Evolutionary conservation across 1,140 invertebrate species (phyloP).

Genomic region (Pantala flavescens): DNA sequence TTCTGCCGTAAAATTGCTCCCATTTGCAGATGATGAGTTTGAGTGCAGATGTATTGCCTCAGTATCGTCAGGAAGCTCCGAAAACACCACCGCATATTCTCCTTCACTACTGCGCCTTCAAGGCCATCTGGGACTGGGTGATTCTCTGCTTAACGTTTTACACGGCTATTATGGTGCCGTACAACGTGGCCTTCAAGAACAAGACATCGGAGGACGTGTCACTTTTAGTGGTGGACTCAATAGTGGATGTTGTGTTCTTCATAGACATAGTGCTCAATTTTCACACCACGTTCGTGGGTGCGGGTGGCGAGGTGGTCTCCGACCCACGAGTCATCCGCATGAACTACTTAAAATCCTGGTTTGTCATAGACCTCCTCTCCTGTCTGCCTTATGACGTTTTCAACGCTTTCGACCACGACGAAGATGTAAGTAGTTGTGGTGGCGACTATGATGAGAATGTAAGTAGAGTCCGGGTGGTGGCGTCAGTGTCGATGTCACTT

Average conservation of each 20-base stretch:
- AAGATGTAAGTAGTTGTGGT: slow-evolving; percentile 67
- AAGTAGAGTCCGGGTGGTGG: slow-evolving; percentile 22
- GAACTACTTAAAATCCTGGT: slow-evolving; percentile 99
- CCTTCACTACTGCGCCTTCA: slow-evolving; percentile 96
- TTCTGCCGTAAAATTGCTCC: neutral
- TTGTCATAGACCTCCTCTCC: slow-evolving; percentile 96
- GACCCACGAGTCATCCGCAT: slow-evolving; percentile 95
- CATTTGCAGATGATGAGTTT: slow-evolving; percentile 83
- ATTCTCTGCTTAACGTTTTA: slow-evolving; percentile 99
- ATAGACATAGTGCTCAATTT: slow-evolving; percentile 99
- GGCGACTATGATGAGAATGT: slow-evolving; percentile 26
- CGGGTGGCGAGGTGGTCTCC: slow-evolving; percentile 94
- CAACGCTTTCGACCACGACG: slow-evolving; percentile 98
- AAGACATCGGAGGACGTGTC: slow-evolving; percentile 98
- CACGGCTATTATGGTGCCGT: slow-evolving; percentile 99
- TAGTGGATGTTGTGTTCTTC: slow-evolving; percentile 99
- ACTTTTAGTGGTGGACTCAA: slow-evolving; percentile 91
- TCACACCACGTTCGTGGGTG: slow-evolving; percentile 98
- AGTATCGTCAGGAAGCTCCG: slow-evolving; percentile 98
- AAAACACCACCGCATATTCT: slow-evolving; percentile 98
- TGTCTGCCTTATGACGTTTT: slow-evolving; percentile 99
- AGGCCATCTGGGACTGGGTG: slow-evolving; percentile 99
- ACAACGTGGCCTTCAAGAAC: slow-evolving; percentile 99
- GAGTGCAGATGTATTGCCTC: slow-evolving; percentile 93
- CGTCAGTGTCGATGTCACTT: slow-evolving; percentile 13